Evolutionary conservation across 2,113 vertebrate genomes (phyloP).

Genomic region (Eidolon helvum): DNA sequence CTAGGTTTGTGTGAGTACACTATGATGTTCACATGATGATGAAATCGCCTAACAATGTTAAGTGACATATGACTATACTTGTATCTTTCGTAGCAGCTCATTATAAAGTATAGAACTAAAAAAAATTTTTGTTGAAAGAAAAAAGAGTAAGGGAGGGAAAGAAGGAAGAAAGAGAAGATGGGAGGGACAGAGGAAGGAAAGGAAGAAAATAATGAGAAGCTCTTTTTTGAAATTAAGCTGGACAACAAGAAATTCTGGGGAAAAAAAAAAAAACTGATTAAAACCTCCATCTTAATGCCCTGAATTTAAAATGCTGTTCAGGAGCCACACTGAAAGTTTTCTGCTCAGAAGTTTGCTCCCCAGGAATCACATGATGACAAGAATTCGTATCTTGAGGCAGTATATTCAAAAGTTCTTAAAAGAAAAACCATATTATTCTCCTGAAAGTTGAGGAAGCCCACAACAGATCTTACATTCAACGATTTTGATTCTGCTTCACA

Average conservation of each 20-base stretch:
- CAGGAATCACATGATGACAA: neutral
- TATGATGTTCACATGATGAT: neutral
- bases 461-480: neutral
- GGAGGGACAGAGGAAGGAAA: neutral
- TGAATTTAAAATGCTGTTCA: neutral
- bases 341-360: neutral
- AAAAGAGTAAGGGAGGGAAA: neutral
- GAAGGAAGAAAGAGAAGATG: neutral
- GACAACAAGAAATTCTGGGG: neutral
- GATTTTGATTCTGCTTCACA: neutral
- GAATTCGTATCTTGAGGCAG: neutral
- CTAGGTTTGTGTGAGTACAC: neutral
- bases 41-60: too few species aligned
- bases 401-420: neutral
- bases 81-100: neutral
- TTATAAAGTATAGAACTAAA: neutral
- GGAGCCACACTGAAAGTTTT: neutral
- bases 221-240: conserved; percentile 2
- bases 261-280: neutral
- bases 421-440: neutral
- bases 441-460: neutral
- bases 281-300: neutral
- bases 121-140: neutral
- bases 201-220: neutral
- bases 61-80: neutral